Base-by-base conservation (phyloP, 1,140 invertebrate species). In the Aphis gossypii region DNA sequence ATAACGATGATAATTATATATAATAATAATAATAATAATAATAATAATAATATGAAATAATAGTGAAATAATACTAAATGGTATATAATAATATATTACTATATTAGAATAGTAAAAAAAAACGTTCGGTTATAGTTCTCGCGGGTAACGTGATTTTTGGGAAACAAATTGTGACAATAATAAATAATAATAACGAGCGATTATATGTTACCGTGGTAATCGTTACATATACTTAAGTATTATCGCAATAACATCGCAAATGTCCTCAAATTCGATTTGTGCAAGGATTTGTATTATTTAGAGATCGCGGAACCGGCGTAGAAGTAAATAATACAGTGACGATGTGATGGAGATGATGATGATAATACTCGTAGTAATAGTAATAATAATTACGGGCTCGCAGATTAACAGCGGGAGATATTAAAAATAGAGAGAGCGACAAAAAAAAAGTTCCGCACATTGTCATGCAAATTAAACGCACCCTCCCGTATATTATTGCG, bases 401-500 rank as follows among this genome's bases (percentile, higher is more conserved):
- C 48, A 18, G 46, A 89, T 54, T 89, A 56, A 56, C 51, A 51
- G 88, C 23, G 88, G 88, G 51, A 51, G 88, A 41, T 54, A 48
- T 21, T 38, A 35, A 89, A 89, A 76, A 76, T 76, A 76, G 60
- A 76, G 60, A 76, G 60, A 76, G 60, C 30, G 60, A n/a, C n/a
- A 23, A 89, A 89, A 89, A 51, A 89, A 89, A 89, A 89, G 87
- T 54, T 54, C 87, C n/a, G 0, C n/a, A 23, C 38, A 89, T 89
- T 89, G 88, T 89, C 48, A 89, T 89, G 88, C 54, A 89, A 89
- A 89, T 89, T 89, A 89, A 89, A 89, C 88, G 51, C 88, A 89
- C 88, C 88, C 88, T 89, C 51, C 25, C n/a, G n/a, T 51, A 51
- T 38, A 76, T 76, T 76, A 76, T 76, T 76, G 60, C 30, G 60